Conservation (phyloP, 2,113 vertebrate genomes). For the Lichenostomus cassidix region DNA sequence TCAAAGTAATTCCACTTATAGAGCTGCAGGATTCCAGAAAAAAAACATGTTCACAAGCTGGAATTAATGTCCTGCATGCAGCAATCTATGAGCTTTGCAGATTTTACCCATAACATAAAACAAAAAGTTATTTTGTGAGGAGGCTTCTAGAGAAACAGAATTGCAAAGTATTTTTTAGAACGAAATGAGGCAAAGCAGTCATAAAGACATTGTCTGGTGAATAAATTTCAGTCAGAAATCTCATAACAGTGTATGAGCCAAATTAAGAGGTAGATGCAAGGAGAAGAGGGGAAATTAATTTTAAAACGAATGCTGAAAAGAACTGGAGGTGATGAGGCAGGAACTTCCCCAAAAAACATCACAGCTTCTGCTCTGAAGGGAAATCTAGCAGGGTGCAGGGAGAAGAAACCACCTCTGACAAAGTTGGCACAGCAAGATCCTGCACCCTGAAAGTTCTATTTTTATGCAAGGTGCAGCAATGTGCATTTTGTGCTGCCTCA, state of each 20-base stretch:
- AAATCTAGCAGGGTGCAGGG: neutral
- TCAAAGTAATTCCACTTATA: conserved; percentile 21
- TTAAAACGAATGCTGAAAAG: neutral
- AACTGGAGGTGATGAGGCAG: neutral
- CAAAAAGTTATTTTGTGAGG: neutral
- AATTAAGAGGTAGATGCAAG: conserved; percentile 22
- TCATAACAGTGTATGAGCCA: neutral
- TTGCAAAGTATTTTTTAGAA: conserved; percentile 4
- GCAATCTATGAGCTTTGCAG: neutral
- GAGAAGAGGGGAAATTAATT: neutral
- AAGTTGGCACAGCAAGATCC: neutral
- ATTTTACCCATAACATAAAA: neutral
- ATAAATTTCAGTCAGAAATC: conserved; percentile 16
- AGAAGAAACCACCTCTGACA: neutral
- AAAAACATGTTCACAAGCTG: neutral
- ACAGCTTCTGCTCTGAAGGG: neutral
- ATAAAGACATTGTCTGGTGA: conserved; percentile 25
- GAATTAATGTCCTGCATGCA: conserved; percentile 13
- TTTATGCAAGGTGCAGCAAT: neutral
- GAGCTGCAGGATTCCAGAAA: conserved; percentile 9
- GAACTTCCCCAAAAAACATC: neutral
- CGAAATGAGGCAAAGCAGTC: conserved; percentile 14
- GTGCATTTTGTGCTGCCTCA: neutral
- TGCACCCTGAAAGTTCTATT: neutral
- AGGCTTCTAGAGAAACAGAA: neutral